Base-by-base conservation (phyloP, 2,888 invertebrate species). In the Barypeithes pellucidus region DNA sequence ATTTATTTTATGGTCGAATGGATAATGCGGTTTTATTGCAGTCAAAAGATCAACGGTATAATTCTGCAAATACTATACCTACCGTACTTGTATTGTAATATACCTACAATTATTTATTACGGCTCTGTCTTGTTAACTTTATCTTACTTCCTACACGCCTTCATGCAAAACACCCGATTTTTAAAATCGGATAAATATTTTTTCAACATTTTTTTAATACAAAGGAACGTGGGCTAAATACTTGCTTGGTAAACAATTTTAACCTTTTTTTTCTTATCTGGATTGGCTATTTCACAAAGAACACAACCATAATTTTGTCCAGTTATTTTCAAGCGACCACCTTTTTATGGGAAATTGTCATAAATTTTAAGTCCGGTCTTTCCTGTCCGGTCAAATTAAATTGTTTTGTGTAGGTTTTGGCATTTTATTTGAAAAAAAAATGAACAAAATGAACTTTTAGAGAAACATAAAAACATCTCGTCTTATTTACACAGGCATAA, bases 111-210 rank as follows among this genome's bases (percentile, higher is more conserved):
- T n/a, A n/a, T n/a, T 8, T 43, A 16, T 16, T 72, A 33, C 72
- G 52, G 67, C 5, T 43, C 72, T 72, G 72, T 14, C 33, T 11
- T 24, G 24, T 54, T 54, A 66, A 52, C 54, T 54, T 52, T 36
- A 52, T 39, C 77, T 77, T 69, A 76, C 80, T 78, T 78, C 81
- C 81, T 79, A 81, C 81, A 79, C 79, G 72, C 73, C 70, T 77
- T 73, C 72, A 79, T 80, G 81, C 78, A 77, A 80, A 79, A 79
- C 77, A 79, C 76, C 78, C 29, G 54, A 63, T 70, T 70, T 63
- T 63, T 62, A 39, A 62, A 70, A 47, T 39, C 41, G 57, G 33
- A 43, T 67, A 43, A 41, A 67, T 67, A 36, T 67, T 67, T 67
- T 72, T 57, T 67, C 45, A 63, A 60, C 33, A 62, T 72, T 60